These are phyloP conservation scores for Bradypodion pumilum DNA, from an alignment of 2,797 vertebrate species.

Conservation along the genomic window DNA sequence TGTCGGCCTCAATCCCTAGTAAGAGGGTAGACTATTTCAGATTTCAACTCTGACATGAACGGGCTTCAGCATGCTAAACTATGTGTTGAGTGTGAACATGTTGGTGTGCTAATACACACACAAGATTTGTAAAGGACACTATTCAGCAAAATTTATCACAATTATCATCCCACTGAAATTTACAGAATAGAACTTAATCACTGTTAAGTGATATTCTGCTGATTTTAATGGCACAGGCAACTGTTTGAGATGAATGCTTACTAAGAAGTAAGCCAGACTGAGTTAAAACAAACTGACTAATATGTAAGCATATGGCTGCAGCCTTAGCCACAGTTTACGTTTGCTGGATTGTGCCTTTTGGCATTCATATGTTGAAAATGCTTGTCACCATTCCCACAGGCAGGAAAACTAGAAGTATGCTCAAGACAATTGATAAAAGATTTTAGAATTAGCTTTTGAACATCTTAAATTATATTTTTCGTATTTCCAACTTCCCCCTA, in stretches of 20 bases:
- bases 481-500: conserved; percentile 79
- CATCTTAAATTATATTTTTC: conserved; percentile 81
- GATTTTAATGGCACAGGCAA: not conserved
- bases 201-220: not conserved
- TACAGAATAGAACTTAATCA: not conserved
- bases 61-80: not conserved
- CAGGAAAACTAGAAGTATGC: conserved; percentile 67
- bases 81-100: not conserved
- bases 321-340: not conserved
- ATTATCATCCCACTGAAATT: not conserved
- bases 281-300: not conserved
- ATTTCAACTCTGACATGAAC: not conserved
- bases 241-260: not conserved
- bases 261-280: conserved; percentile 2
- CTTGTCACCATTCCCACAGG: conserved; percentile 70
- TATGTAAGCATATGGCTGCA: not conserved
- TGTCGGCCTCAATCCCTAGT: not conserved
- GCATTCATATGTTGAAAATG: conserved; percentile 48
- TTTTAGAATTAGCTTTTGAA: conserved; percentile 56
- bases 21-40: not conserved
- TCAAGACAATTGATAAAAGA: conserved; percentile 61
- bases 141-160: conserved; percentile 1
- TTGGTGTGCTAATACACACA: not conserved
- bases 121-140: conserved; percentile 28
- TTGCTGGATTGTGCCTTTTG: conserved; percentile 16